Base-by-base conservation (phyloP, 2,797 vertebrate genomes). In the Myotis planiceps region DNA sequence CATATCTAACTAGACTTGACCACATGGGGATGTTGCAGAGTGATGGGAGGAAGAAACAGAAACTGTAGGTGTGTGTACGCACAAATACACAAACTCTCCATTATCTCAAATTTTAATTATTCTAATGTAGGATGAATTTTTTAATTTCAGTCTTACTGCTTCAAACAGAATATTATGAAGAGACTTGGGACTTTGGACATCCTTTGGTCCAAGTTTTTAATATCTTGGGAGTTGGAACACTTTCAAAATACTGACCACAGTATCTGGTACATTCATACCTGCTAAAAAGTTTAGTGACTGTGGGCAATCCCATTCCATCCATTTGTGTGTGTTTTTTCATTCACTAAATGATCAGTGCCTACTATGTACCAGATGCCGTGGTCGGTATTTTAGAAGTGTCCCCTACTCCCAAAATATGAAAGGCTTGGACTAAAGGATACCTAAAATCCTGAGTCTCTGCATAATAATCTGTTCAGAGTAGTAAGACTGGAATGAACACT, bases 111-210 rank as follows among this genome's bases (percentile, higher is more conserved):
- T 71, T 9, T 89, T 0, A 2, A 12, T 68, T 82, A 87, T 91
- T 88, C 63, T 81, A 72, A 66, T 1, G 42, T 34, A 34, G 42
- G 27, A 66, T 74, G 34, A 74, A 37, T 88, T 91, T 91, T 81
- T 83, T 85, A 34, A 82, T 91, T 93, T 29, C 65, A 78, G 25
- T 65, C 51, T 78, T 81, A 32, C 53, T 85, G 84, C 66, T 71
- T 71, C 51, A 53, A 34, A 53, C 25, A 76, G 42, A 72, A 55
- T 87, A 47, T 47, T 14, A 65, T 60, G 21, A 21, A 32, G 63
- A 72, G 3, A 45, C 6, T 37, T 9, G 0, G 71, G 55, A 9
- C 29, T 29, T 65, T 69, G 29, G n/a, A 4, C 21, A 25, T 65
- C 25, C 37, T 88, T 66, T 65, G 23, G 21, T 75, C 27, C 21